phyloP scores from a whole-genome alignment of 2,113 vertebrate species.

The Cryptoleucopteryx plumbea region DNA sequence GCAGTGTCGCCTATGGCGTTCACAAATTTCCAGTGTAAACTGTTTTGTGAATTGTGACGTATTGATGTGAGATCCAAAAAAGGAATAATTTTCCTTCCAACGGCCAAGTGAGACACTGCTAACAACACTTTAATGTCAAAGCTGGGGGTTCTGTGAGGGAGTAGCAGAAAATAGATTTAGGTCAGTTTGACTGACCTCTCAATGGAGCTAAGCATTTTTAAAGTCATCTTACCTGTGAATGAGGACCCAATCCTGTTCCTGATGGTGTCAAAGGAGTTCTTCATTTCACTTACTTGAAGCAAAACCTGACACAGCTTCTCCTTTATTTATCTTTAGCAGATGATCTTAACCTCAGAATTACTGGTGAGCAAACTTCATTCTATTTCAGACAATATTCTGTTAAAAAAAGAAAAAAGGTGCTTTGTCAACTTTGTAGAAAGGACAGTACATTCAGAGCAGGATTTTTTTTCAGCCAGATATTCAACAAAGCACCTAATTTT shows the following conservation, averaged over 20 bases:
- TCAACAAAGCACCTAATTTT: background rate
- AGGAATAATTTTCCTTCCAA: background rate
- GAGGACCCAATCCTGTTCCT: background rate
- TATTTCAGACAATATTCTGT: background rate
- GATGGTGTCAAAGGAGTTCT: background rate
- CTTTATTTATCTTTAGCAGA: background rate
- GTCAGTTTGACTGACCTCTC: background rate
- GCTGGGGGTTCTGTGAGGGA: background rate
- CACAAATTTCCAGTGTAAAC: background rate
- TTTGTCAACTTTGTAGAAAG: background rate
- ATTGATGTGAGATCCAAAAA: background rate
- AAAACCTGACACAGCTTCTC: background rate
- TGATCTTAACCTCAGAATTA: background rate
- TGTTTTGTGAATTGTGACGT: fast-evolving
- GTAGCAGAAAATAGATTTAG: background rate
- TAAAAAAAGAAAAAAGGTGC: background rate
- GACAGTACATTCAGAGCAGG: background rate
- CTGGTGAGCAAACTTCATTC: background rate
- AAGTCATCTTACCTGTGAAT: background rate
- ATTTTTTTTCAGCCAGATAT: background rate
- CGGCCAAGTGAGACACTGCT: background rate
- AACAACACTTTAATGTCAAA: background rate
- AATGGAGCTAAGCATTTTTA: fast-evolving
- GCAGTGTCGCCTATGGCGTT: fast-evolving
- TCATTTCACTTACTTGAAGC: background rate